Base-by-base conservation (phyloP, 2,113 vertebrate genomes). In the Gila orcuttii region DNA sequence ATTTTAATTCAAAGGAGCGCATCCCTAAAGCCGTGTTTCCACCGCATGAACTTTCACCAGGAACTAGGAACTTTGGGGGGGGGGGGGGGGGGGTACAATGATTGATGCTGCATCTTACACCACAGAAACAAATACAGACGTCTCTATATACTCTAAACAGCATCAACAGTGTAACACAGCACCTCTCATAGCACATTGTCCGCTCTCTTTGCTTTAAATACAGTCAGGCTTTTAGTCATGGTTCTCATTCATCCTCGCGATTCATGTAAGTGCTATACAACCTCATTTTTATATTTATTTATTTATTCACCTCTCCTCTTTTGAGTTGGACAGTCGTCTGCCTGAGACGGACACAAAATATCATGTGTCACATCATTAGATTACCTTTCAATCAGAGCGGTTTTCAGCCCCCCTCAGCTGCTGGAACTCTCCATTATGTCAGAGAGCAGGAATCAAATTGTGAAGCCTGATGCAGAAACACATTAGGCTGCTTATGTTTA, bases 371-470 rank as follows among this genome's bases (percentile, higher is more conserved):
- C 86, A 92, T 94, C 93, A 95, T 94, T 96, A 92, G 91, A 95
- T 96, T 96, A 95, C 96, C 93, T 94, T 93, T 91, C 90, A 89
- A 93, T 92, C 92, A 90, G 88, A 62, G 90, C 93, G 88, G 90
- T 93, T 95, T 96, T 92, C 92, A 92, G 88, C 93, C 87, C 89
- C 92, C 89, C 92, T 94, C 93, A 94, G 93, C 93, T 94, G 92
- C 93, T 87, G 82, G 86, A 92, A 92, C 91, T 87, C 82, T 92
- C 93, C 92, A 95, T 95, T 94, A 96, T 64, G 88, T 88, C 89
- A 88, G 89, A 88, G 88, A 90, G 94, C 92, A 93, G 91, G 91
- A 95, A 95, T 92, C 92, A 94, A 96, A 96, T 94, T 96, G 92
- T 88, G 91, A 85, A 89, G 91, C 95, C 93, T 94, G 90, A 90